Evolutionary conservation across 2,888 invertebrate genomes (phyloP), one percentile per base, ranked within the genome.

Genomic region (Eumacrocentrus americanus): DNA sequence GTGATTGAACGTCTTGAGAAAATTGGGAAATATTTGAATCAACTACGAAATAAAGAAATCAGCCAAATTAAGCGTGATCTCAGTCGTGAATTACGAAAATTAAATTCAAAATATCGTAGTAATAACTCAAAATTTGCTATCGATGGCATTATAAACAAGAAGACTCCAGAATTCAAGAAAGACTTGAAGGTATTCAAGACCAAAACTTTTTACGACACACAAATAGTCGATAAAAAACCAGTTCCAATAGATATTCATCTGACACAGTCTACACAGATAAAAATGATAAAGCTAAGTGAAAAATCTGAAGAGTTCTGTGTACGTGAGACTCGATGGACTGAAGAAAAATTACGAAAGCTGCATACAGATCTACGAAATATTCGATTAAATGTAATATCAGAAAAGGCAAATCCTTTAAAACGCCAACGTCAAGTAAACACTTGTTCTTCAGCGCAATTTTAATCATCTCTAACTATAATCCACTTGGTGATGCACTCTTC

Each of bases 321-420:
- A 50, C 76, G 87, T 12, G 85, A 86, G 77, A 87, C 87, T 1
- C 87, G 86, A 77, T 89, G 88, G 88, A 88, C 86, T 34, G 85
- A 87, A 22, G 83, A 85, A 66, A 87, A 87, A 66, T 68, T 89
- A 48, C 83, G 84, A 72, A 81, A 82, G 42, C 79, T 89, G 2
- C 86, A 89, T 62, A 81, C 84, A 40, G 87, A 88, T 67, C 75
- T 88, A 4, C 86, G 84, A 75, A 84, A 86, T 1, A 72, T 72
- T 42, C 70, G 73, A 64, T 60, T 71, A 38, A 71, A 69, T 34
- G 20, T 54, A 16, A 60, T 1, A 22, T 16, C 6, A 16, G 38
- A 47, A 4, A 64, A n/a, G 29, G 53, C 2, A 22, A 64, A 47
- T 47, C 63, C 73, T 42, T 61, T 75, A 47, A 71, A 72, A 46